These are phyloP conservation scores for Disparrhopalites patrizii DNA, from an alignment of 2,888 invertebrate species.

Conservation along the genomic window DNA sequence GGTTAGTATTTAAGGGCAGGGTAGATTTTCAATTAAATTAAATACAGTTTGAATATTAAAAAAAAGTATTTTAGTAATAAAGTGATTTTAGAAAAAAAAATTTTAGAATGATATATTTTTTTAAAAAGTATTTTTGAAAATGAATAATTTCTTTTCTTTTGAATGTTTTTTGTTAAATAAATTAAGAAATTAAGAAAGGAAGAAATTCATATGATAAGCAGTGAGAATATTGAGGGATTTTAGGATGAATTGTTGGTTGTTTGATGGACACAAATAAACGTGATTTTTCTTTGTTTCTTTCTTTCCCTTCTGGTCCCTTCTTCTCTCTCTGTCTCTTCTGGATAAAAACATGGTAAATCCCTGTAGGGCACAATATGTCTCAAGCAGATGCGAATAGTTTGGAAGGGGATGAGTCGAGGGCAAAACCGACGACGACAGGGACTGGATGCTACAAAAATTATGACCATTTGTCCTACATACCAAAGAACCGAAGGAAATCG, in stretches of 20 bases:
- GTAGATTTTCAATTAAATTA: no score
- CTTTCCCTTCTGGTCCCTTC: background rate
- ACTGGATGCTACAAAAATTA: slow-evolving; percentile 53
- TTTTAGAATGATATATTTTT: no score
- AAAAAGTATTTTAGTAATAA: background rate
- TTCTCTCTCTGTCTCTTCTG: background rate
- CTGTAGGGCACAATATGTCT: slow-evolving; percentile 83
- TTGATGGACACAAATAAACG: no score
- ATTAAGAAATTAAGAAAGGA: no score
- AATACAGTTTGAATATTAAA: background rate
- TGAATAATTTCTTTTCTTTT: no score
- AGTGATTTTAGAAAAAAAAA: no score
- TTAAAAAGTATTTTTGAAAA: no score
- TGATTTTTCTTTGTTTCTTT: background rate
- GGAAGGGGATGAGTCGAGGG: slow-evolving; percentile 59
- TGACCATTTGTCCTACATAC: slow-evolving; percentile 49
- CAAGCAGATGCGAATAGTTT: slow-evolving; percentile 82
- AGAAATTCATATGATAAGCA: no score
- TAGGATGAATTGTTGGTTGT: no score
- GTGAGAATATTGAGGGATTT: no score
- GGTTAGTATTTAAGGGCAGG: no score
- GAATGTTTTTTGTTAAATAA: no score
- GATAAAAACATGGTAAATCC: background rate
- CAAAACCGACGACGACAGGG: slow-evolving; percentile 63
- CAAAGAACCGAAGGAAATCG: slow-evolving; percentile 29